Percentiles rank a stretch among this genome's conserved stretches.
phyloP scores from a whole-genome alignment of 2,888 invertebrate genomes.

The Drosophila emarginata region DNA sequence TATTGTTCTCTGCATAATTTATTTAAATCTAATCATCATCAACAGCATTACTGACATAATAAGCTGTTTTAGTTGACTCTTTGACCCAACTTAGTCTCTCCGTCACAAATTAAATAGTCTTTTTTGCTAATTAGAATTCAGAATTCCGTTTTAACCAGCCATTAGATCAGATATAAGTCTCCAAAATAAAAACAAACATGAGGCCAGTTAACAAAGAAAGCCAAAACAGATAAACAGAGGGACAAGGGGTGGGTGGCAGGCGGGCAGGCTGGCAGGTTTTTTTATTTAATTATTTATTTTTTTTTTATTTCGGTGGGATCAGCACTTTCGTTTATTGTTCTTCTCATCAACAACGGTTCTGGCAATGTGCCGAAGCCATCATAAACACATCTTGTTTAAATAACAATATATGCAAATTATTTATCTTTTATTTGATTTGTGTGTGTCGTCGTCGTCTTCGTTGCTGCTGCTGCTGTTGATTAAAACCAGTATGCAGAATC shows the following conservation, averaged over 20 bases:
- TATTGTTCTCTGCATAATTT: conserved; percentile 36
- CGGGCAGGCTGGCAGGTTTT: background rate
- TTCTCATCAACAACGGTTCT: conserved; percentile 5
- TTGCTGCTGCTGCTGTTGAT: conserved; percentile 25
- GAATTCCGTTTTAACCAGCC: conserved; percentile 21
- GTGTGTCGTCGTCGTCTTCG: conserved; percentile 27
- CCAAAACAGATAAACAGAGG: background rate
- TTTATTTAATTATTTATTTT: too few relatives aligned
- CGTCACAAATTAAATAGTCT: background rate
- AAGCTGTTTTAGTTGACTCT: conserved; percentile 29
- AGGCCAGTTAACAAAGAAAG: conserved; percentile 38
- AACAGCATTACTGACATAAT: background rate
- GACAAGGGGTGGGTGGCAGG: background rate
- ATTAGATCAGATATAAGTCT: conserved; percentile 27
- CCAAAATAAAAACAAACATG: conserved; percentile 22
- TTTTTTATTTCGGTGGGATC: conserved; percentile 4
- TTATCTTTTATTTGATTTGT: conserved; percentile 59
- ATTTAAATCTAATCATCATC: conserved; percentile 30
- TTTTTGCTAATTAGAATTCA: background rate
- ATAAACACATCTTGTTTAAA: conserved; percentile 50
- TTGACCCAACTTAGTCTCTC: conserved; percentile 23
- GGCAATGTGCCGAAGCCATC: conserved; percentile 56
- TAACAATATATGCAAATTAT: conserved; percentile 63
- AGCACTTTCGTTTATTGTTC: conserved; percentile 72
- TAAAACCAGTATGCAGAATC: conserved; percentile 33